phyloP scores from a whole-genome alignment of 2,888 invertebrate genomes.

The Hydroisotoma schaefferi region DNA sequence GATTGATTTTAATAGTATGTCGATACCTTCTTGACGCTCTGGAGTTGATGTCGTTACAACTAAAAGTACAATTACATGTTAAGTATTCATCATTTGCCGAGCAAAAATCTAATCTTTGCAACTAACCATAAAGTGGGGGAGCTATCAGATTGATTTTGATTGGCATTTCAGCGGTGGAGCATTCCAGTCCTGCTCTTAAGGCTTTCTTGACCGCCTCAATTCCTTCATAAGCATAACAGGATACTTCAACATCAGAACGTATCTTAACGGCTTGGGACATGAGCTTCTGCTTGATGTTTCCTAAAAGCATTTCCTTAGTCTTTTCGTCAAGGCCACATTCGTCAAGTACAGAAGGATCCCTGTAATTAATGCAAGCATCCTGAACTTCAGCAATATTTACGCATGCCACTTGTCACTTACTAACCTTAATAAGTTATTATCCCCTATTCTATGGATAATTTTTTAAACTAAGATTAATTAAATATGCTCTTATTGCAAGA shows the following conservation, averaged over 20 bases:
- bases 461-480: too few species aligned
- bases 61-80: not conserved
- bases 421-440: conserved; percentile 8
- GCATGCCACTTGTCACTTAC: conserved; percentile 10
- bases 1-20: conserved; percentile 83
- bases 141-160: conserved; percentile 99
- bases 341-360: conserved; percentile 89
- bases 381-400: conserved; percentile 6
- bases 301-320: conserved; percentile 85
- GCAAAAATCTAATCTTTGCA: not conserved
- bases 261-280: conserved; percentile 98
- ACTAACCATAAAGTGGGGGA: conserved; percentile 82
- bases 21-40: conserved; percentile 89
- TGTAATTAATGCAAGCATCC: conserved; percentile 53
- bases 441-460: conserved; percentile 17
- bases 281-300: conserved; percentile 91
- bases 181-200: conserved; percentile 78
- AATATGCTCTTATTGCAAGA: too few species aligned
- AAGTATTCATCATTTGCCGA: not conserved
- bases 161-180: conserved; percentile 89
- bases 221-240: conserved; percentile 95
- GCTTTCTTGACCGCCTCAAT: conserved; percentile 97
- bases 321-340: conserved; percentile 92
- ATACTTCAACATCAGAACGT: conserved; percentile 86
- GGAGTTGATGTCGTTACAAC: conserved; percentile 98